Base-by-base conservation (phyloP, 2,797 vertebrate genomes). In the Muraenolepis orangiensis region DNA sequence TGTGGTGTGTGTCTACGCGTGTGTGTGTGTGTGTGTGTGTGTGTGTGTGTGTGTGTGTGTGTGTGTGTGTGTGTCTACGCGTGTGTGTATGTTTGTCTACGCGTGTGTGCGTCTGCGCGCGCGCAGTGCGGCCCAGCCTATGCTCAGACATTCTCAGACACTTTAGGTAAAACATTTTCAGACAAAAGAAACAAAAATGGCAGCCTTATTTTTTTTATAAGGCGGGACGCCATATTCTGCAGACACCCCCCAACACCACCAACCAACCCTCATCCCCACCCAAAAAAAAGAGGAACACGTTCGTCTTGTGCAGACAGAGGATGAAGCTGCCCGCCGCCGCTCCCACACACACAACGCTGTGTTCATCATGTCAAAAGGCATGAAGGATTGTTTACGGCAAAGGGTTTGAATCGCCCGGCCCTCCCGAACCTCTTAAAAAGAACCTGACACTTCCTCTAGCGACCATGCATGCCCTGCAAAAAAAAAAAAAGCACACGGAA, bases 111-210 rank as follows among this genome's bases (percentile, higher is more conserved):
- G 32, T 34, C 3, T 34, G 32, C 8, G 32, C 32, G 32, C 3
- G 32, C 32, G 3, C 78, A 72, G 20, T 75, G 67, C 75, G 80
- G 82, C 29, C 73, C 85, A 89, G 85, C 87, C 84, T 86, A 82
- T 77, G 89, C 90, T 89, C 93, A 91, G 90, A 93, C 94, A 94
- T 93, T 93, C 94, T 93, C 93, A 94, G 92, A 95, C 93, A 93
- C 91, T 94, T 96, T 95, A 93, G 94, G 95, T 95, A 94, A 96
- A 96, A 96, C 95, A 96, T 95, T 95, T 94, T 92, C 94, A 96
- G 95, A 97, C 95, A 97, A 97, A 97, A 92, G 93, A 95, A 96
- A 96, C 95, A 97, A 98, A 98, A 97, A 98, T 98, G 96, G 96
- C 96, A 96, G 96, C 96, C 95, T 96, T 97, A 96, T 97, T 97